Base-by-base conservation (phyloP, 2,113 vertebrate genomes). In the Ciconia stormi region DNA sequence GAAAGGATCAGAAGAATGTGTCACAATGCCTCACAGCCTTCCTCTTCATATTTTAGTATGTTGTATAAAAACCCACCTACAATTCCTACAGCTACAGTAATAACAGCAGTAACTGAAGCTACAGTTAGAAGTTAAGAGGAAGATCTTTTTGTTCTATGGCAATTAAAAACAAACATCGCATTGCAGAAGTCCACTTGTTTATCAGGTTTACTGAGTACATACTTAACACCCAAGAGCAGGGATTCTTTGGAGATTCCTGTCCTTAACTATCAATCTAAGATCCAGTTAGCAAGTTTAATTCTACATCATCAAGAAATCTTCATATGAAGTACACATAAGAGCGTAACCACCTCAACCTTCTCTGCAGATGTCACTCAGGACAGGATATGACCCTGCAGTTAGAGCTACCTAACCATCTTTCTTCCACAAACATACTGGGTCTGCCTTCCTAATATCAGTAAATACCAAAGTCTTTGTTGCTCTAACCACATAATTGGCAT, bases 301-400 rank as follows among this genome's bases (percentile, higher is more conserved):
- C 58, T 55, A 26, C 9, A n/a, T 4, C 27, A 76, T 25, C 19
- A 72, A 30, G 47, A 83, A 89, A 71, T 56, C n/a, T 52, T n/a
- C 26, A 5, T 13, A 27, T 10, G 32, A 84, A 74, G 74, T 5
- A 42, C 12, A 38, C 1, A 0, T 2, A 56, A 47, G 13, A 63
- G 27, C 7, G 6, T 12, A 58, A 79, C 6, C 44, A 70, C n/a
- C 12, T 62, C 32, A 70, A 44, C 25, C n/a, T 42, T 59, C 59
- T 42, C 77, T 26, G 17, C 52, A 49, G 44, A 42, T 9, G 2
- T 36, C 44, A 78, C 72, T 79, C 74, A 19, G 21, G 6, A 46
- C 18, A 92, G 26, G 25, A 67, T 29, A 22, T 10, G 21, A 74
- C 29, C 3, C 72, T 36, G 16, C 25, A 76, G 27, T 59, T 21